Conservation (phyloP, 2,797 vertebrate genomes). For the Gymnodraco acuticeps region DNA sequence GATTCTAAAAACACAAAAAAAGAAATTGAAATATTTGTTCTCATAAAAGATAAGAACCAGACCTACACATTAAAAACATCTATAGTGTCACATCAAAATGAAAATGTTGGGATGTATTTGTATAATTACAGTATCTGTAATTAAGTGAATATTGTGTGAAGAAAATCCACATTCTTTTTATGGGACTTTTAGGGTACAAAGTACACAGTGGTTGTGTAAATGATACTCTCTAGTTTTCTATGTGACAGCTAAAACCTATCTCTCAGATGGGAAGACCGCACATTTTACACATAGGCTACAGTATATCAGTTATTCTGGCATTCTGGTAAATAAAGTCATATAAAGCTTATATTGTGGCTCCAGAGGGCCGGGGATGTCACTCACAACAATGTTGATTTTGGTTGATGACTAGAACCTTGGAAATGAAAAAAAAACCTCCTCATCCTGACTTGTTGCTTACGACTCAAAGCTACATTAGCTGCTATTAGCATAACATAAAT, state of each 20-base stretch:
- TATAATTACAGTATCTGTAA: not conserved
- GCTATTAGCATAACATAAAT: not conserved
- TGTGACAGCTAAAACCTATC: constrained; percentile 8
- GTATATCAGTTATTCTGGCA: too few species aligned
- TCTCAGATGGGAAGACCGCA: not conserved
- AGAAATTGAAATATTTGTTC: not conserved
- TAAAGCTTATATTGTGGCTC: not conserved
- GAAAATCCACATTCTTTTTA: not conserved
- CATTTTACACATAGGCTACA: not conserved
- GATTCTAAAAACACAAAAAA: constrained; percentile 32
- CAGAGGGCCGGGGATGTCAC: not conserved
- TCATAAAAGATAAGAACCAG: constrained; percentile 10
- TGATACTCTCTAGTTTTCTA: not conserved
- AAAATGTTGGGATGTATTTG: constrained; percentile 9
- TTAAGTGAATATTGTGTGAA: too few species aligned
- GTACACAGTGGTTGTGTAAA: constrained; percentile 7
- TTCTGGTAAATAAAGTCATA: too few species aligned
- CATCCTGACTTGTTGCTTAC: not conserved
- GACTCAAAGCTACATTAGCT: constrained; percentile 8
- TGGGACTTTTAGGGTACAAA: not conserved
- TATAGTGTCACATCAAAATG: constrained; percentile 1
- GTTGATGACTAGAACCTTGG: not conserved
- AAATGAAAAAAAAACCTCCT: not conserved
- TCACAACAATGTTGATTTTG: not conserved
- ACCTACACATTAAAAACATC: not conserved